Evolutionary conservation across 2,113 vertebrate genomes (phyloP).

Genomic region (Heptranchias perlo): DNA sequence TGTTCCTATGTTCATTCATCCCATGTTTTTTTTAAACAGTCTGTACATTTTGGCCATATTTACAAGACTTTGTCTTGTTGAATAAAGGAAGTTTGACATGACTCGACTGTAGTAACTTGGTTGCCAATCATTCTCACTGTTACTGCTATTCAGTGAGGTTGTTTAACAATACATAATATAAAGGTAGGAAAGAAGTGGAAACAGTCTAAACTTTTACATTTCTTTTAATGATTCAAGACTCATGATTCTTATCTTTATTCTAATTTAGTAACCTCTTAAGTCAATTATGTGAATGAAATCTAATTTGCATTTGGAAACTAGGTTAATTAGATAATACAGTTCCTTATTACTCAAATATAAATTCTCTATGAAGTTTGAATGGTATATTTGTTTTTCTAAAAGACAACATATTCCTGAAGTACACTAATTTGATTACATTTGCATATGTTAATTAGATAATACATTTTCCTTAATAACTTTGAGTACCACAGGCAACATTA

Average conservation of each 20-base stretch:
- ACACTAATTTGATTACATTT: constrained; percentile 8
- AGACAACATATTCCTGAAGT: background rate
- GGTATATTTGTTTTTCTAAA: background rate
- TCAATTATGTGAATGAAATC: background rate
- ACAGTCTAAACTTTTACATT: background rate
- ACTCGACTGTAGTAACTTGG: background rate
- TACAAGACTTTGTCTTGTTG: background rate
- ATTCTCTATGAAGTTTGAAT: background rate
- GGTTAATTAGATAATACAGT: constrained; percentile 17
- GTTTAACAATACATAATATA: background rate
- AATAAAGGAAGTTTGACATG: background rate
- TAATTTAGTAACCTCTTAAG: background rate
- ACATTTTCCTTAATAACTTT: background rate
- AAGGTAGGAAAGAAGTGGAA: background rate
- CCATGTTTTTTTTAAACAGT: background rate
- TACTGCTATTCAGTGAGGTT: background rate
- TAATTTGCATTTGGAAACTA: constrained; percentile 29
- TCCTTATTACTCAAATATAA: background rate
- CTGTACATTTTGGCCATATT: background rate
- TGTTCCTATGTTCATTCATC: background rate
- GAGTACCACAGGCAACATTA: background rate
- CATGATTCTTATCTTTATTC: background rate
- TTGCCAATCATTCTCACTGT: background rate
- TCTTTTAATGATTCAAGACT: background rate
- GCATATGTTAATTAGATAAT: constrained; percentile 11